phyloP scores from a whole-genome alignment of 2,113 vertebrate genomes.

The Copsychus sechellarum region DNA sequence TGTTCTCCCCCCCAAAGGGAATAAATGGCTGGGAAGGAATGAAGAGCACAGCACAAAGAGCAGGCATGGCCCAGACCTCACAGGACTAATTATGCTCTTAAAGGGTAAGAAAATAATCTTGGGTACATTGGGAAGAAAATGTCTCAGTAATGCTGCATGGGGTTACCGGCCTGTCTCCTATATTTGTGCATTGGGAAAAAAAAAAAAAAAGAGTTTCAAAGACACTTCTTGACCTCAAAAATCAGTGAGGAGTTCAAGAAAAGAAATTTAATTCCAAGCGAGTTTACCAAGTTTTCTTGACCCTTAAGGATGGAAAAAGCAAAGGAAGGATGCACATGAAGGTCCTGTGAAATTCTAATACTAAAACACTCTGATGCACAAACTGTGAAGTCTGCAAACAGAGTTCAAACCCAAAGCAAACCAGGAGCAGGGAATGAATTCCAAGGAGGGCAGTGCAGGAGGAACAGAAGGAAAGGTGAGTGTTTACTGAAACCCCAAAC shows the following conservation, averaged over 20 bases:
- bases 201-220: neutral
- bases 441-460: neutral
- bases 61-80: slow-evolving; percentile 3
- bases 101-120: slow-evolving; percentile 21
- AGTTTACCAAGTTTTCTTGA: neutral
- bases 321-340: neutral
- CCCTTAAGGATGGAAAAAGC: neutral
- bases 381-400: neutral
- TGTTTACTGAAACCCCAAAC: accelerated
- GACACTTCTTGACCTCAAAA: neutral
- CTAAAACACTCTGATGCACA: neutral
- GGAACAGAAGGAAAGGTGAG: accelerated
- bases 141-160: neutral
- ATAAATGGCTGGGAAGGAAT: neutral
- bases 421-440: neutral
- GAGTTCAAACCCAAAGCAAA: neutral
- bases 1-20: neutral
- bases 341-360: neutral
- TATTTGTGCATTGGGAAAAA: neutral
- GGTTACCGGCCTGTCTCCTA: neutral
- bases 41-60: slow-evolving; percentile 2
- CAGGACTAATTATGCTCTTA: slow-evolving; percentile 21
- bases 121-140: neutral
- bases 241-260: neutral
- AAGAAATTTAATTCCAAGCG: neutral